Conservation (phyloP, 2,888 invertebrate species). For the Willowsia nigromaculata region DNA sequence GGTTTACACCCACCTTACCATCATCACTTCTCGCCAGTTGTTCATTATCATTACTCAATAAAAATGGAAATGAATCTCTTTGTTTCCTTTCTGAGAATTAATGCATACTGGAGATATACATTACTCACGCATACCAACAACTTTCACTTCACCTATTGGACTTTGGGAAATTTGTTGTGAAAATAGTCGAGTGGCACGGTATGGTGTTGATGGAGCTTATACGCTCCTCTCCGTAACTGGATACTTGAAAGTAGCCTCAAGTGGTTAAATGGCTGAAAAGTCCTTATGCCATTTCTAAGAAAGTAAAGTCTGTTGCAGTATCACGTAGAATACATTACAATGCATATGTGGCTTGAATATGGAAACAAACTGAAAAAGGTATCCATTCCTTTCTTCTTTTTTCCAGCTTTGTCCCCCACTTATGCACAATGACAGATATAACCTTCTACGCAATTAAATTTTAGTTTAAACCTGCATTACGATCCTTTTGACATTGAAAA, state of each 20-base stretch:
- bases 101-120: not conserved
- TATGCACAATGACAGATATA: not conserved
- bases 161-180: no score
- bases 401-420: not conserved
- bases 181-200: not conserved
- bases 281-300: not conserved
- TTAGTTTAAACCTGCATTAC: not conserved
- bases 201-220: not conserved
- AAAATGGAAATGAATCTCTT: constrained; percentile 28
- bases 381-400: not conserved
- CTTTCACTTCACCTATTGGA: no score
- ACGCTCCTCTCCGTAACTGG: not conserved
- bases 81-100: not conserved
- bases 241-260: constrained; percentile 47
- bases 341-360: not conserved
- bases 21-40: not conserved
- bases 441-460: not conserved
- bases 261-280: constrained; percentile 33
- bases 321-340: constrained; percentile 4
- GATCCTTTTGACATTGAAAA: constrained; percentile 19
- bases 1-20: not conserved
- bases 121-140: not conserved
- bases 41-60: not conserved
- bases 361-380: not conserved
- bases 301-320: not conserved